These are phyloP conservation scores for Scortum barcoo DNA, from an alignment of 2,113 vertebrate species.

Conservation along the genomic window DNA sequence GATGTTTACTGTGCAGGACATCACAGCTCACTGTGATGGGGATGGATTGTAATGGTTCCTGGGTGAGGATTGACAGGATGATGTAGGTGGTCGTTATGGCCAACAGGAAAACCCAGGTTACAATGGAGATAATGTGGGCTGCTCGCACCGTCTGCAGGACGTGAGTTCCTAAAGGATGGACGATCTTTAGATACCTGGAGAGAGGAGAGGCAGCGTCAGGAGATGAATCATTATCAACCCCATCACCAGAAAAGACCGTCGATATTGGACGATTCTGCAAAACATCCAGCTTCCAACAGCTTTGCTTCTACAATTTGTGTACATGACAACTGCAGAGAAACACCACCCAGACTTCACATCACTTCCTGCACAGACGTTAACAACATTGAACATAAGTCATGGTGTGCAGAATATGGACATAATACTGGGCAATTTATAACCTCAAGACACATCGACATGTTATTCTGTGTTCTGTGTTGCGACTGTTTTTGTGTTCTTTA, in stretches of 20 bases:
- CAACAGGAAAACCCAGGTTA: constrained; percentile 75
- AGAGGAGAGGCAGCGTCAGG: neutral
- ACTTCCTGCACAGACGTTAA: too few relatives aligned
- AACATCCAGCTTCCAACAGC: too few relatives aligned
- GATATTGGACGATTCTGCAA: too few relatives aligned
- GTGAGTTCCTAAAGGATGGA: constrained; percentile 67
- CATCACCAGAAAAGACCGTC: neutral
- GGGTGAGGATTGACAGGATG: constrained; percentile 52
- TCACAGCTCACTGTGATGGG: constrained; percentile 26
- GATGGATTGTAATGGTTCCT: fast-evolving
- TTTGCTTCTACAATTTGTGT: too few relatives aligned
- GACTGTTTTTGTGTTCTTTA: too few relatives aligned
- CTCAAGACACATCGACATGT: too few relatives aligned
- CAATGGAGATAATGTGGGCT: constrained; percentile 54
- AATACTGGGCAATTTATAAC: too few relatives aligned
- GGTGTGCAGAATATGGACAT: too few relatives aligned
- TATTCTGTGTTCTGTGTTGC: too few relatives aligned
- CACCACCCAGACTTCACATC: too few relatives aligned
- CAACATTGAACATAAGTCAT: too few relatives aligned
- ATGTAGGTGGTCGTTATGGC: constrained; percentile 53
- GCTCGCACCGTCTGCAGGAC: constrained; percentile 63
- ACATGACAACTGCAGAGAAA: too few relatives aligned
- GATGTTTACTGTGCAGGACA: constrained; percentile 17
- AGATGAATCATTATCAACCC: neutral
- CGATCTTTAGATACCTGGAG: constrained; percentile 82